Evolutionary conservation across 2,888 invertebrate genomes (phyloP), one percentile per base, ranked within the genome.

Genomic region (Cantharis rufa): DNA sequence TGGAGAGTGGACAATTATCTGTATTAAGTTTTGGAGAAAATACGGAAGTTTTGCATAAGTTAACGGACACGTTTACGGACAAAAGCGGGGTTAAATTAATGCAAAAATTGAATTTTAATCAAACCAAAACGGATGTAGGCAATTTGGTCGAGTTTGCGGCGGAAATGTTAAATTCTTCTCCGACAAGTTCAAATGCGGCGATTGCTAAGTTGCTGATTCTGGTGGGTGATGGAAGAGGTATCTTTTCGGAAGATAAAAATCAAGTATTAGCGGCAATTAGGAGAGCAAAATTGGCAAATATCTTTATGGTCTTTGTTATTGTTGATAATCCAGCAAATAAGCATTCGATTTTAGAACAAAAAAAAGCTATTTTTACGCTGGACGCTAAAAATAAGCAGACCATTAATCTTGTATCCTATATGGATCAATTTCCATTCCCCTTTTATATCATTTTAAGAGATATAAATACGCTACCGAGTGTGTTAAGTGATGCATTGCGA

Each of bases 371-470:
- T 15, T 94, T 95, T 85, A 90, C 90, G 81, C n/a, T 48, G n/a
- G 90, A 89, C 61, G 90, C 90, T 3, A 89, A 91, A 81, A 48
- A 48, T 48, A 48, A 48, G 48, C 48, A 48, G 48, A 84, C 92
- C 15, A 85, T 91, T 4, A 90, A 91, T 69, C 94, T 97, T 83
- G 91, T 92, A 81, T 92, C 94, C 0, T 99, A 99, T 87, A 92
- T 99, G 90, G 98, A 98, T 84, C 92, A 92, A 69, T 99, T 99
- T 88, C 99, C 99, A 0, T 99, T 99, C 88, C 98, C 98, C 0
- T 99, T 97, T 90, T 99, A 99, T 88, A 92, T 99, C 70, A 95
- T 99, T 83, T 91, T 99, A 27, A 90, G 96, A 76, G 97, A 99
- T 85, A 93, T 98, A 84, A 92, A 93, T 79, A 93, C 94, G 24